Base-by-base conservation (phyloP, 2,113 vertebrate genomes). In the Cygnus atratus region DNA sequence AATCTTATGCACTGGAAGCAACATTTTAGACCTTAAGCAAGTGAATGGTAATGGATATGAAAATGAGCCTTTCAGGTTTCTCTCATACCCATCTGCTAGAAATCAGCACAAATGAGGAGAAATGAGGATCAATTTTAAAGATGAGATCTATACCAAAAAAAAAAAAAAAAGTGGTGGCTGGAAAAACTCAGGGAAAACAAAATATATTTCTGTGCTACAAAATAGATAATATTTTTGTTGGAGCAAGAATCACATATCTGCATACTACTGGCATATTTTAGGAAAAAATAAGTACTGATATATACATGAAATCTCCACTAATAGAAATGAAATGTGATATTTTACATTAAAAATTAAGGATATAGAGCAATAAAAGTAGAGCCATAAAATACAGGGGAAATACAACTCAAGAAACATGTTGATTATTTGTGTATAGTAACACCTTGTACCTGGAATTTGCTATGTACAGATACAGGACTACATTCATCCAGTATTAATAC, bases 261-360 rank as follows among this genome's bases (percentile, higher is more conserved):
- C 31, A 70, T 33, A 65, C 5, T 54, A 78, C 15, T 19, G 48
- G 13, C 65, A 26, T 43, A 57, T 24, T 31, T 81, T 21, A 28
- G 17, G 59, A 39, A 86, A 74, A 74, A 78, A 58, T 63, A 78
- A 74, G 74, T 70, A 70, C 13, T 65, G 50, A 63, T 21, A 24
- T 50, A 71, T 74, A 41, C 43, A 68, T 59, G 70, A 90, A 93
- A 75, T 79, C 20, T 68, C 37, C 16, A 12, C 57, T 88, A 91
- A 87, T 88, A 96, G 96, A 96, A 96, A 73, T 82, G 94, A 87
- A 83, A 95, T 88, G 66, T 16, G 44, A 31, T 46, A 10, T 29
- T 78, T 92, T 70, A 70, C 25, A 87, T 94, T 90, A 35, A 76
- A 79, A 95, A 90, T 48, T 43, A 79, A 93, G 71, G 68, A 71